Percentiles rank a stretch among this genome's conserved stretches.
Evolutionary conservation across 2,113 vertebrate species (phyloP).

Genomic region (Sula dactylatra): DNA sequence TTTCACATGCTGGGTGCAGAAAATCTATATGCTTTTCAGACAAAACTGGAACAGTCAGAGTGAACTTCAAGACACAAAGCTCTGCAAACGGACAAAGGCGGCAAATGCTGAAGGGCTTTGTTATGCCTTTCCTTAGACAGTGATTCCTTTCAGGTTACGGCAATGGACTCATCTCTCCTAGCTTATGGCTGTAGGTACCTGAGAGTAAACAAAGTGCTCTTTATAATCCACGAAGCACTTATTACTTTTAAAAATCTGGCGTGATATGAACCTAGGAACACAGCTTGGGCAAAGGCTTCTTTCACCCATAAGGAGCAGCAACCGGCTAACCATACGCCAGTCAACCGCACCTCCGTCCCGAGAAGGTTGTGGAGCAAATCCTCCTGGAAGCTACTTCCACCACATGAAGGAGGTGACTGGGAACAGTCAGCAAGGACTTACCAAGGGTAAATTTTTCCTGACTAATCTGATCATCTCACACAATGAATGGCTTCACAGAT

Average conservation of each 20-base stretch:
- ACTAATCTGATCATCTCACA: not conserved
- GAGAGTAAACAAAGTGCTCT: not conserved
- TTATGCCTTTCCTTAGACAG: not conserved
- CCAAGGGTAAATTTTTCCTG: not conserved
- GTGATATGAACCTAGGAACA: not conserved
- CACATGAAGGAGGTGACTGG: not conserved
- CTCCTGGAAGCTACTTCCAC: not conserved
- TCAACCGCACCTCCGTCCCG: fast-evolving
- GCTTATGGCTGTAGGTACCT: not conserved
- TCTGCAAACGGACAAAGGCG: not conserved
- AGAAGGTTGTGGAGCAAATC: not conserved
- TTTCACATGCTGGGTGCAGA: not conserved
- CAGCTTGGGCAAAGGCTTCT: not conserved
- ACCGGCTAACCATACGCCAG: not conserved
- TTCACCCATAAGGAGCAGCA: not conserved
- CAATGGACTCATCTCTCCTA: not conserved
- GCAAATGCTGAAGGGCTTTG: not conserved
- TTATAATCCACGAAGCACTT: not conserved
- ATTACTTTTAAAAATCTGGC: not conserved
- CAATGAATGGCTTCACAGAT: not conserved
- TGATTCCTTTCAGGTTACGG: not conserved
- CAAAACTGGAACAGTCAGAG: not conserved
- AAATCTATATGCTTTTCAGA: not conserved
- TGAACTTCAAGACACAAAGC: not conserved
- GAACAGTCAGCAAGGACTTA: not conserved